These are phyloP conservation scores for Callipepla californica DNA, from an alignment of 2,113 vertebrate species.

Conservation along the genomic window DNA sequence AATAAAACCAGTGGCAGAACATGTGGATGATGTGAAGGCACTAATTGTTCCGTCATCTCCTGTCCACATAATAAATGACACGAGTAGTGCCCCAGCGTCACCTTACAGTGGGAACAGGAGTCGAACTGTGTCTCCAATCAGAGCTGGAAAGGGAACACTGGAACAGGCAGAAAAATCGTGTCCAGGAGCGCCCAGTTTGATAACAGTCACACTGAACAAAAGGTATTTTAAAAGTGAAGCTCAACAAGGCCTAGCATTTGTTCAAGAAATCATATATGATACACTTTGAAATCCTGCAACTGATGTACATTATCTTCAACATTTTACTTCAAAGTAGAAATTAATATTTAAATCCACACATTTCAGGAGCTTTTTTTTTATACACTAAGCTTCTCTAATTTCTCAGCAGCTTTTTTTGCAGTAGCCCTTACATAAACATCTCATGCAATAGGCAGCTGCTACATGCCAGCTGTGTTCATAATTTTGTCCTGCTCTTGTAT, in stretches of 20 bases:
- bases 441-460: neutral
- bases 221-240: constrained; percentile 74
- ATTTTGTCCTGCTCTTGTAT: neutral
- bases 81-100: constrained; percentile 76
- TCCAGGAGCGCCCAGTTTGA: constrained; percentile 74
- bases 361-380: neutral
- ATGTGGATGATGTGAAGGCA: constrained; percentile 62
- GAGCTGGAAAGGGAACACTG: constrained; percentile 69
- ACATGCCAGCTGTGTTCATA: neutral
- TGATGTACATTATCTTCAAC: neutral
- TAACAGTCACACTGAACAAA: constrained; percentile 80
- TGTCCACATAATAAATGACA: constrained; percentile 69
- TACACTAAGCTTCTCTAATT: neutral
- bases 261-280: neutral
- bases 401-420: neutral
- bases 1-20: constrained; percentile 60
- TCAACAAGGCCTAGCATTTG: neutral
- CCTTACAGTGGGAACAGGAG: constrained; percentile 76
- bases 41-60: constrained; percentile 78
- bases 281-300: neutral
- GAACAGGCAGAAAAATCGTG: constrained; percentile 77
- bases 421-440: neutral
- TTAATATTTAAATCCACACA: neutral
- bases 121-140: constrained; percentile 82
- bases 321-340: neutral